Conservation (phyloP, 2,888 invertebrate species). For the Coenonympha glycerion region DNA sequence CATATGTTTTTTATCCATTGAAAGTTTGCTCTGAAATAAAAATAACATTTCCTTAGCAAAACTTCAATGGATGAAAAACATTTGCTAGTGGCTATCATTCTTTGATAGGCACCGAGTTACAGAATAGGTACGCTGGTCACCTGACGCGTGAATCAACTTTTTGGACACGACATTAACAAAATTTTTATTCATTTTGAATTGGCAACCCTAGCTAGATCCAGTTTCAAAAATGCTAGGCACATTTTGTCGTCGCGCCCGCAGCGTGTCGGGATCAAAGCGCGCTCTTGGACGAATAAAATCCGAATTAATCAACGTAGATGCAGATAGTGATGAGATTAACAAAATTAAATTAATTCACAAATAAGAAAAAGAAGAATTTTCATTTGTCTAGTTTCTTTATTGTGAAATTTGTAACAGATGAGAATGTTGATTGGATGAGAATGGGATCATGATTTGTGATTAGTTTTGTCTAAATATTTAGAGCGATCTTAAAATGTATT, state of each 20-base stretch:
- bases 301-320: conserved; percentile 65
- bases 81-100: no score
- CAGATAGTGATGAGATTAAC: conserved; percentile 48
- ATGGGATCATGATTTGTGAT: not conserved
- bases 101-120: no score
- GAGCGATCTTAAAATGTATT: not conserved
- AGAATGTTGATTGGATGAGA: not conserved
- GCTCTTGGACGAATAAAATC: conserved; percentile 72
- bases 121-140: no score
- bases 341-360: conserved; percentile 26
- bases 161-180: no score
- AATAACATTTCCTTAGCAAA: no score
- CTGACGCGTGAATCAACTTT: no score
- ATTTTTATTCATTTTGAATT: not conserved
- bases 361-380: not conserved
- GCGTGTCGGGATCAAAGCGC: conserved; percentile 72
- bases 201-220: conserved; percentile 23
- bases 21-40: no score
- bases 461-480: conserved; percentile 3
- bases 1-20: no score
- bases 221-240: conserved; percentile 62
- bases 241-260: conserved; percentile 57
- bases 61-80: no score
- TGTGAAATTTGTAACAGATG: not conserved
- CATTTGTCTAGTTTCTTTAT: conserved; percentile 1